Conservation (phyloP, 2,888 invertebrate species). For the Scaptomyza tumidula region DNA sequence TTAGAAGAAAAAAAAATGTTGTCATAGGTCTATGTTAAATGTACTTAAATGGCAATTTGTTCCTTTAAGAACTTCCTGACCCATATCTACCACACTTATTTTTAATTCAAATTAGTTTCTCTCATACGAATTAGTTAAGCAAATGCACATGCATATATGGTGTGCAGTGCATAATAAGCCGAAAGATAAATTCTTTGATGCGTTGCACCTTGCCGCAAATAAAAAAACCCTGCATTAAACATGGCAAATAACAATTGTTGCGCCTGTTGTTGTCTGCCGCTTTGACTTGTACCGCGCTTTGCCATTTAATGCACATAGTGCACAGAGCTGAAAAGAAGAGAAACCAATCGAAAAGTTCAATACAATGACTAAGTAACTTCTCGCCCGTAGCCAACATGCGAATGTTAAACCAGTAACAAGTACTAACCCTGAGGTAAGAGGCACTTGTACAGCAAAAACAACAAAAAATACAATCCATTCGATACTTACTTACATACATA, state of each 20-base stretch:
- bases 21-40: not conserved
- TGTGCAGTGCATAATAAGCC: slow-evolving; percentile 9
- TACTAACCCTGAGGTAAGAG: slow-evolving; percentile 54
- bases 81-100: not conserved
- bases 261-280: slow-evolving; percentile 8
- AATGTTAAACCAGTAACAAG: slow-evolving; percentile 24
- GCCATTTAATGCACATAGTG: slow-evolving; percentile 50
- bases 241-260: slow-evolving; percentile 27
- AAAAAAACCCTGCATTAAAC: slow-evolving; percentile 13
- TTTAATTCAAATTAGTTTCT: not conserved
- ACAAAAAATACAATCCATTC: not conserved
- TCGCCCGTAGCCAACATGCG: slow-evolving; percentile 34
- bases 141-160: not conserved
- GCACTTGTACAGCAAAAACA: slow-evolving; percentile 14
- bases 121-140: not conserved
- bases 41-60: too few relatives aligned
- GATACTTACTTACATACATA: slow-evolving; percentile 26
- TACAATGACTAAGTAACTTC: slow-evolving; percentile 49
- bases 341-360: slow-evolving; percentile 40
- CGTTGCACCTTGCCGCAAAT: slow-evolving; percentile 43
- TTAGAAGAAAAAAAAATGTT: not conserved
- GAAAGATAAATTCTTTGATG: slow-evolving; percentile 15
- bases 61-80: not conserved
- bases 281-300: slow-evolving; percentile 22
- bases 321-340: slow-evolving; percentile 6